Percentiles rank a stretch among this genome's conserved stretches.
These are phyloP conservation scores for Anthrax anthrax DNA, from an alignment of 2,888 invertebrate species.

Conservation along the genomic window DNA sequence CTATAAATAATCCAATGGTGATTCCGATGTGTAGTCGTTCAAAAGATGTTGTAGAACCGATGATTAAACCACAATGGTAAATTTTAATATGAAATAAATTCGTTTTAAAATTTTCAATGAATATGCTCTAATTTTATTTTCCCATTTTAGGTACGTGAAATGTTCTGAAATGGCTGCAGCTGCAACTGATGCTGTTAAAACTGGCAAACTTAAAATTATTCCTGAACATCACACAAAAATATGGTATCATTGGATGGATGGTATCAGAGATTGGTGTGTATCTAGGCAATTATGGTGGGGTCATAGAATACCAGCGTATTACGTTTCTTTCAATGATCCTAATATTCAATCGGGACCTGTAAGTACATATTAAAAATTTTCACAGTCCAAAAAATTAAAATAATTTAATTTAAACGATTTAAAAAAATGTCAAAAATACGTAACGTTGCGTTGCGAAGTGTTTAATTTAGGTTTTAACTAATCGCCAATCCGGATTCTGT, in stretches of 20 bases:
- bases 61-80: constrained; percentile 93
- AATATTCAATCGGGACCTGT: constrained; percentile 26
- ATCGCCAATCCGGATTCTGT: too few relatives aligned
- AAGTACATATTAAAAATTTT: too few relatives aligned
- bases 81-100: constrained; percentile 2
- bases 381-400: too few relatives aligned
- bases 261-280: constrained; percentile 97
- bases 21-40: constrained; percentile 92
- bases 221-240: constrained; percentile 83
- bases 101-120: background rate
- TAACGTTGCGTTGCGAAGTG: too few relatives aligned
- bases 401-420: too few relatives aligned
- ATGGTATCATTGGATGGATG: constrained; percentile 95
- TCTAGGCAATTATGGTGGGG: constrained; percentile 99
- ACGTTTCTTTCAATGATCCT: constrained; percentile 43
- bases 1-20: constrained; percentile 86
- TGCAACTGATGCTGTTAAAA: constrained; percentile 66
- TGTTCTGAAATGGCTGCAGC: constrained; percentile 79
- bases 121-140: background rate
- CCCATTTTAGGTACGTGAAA: constrained; percentile 54
- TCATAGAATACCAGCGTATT: constrained; percentile 92
- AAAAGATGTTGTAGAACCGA: constrained; percentile 92
- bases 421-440: too few relatives aligned
- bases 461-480: too few relatives aligned
- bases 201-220: constrained; percentile 71